Evolutionary conservation across 1,140 invertebrate species (phyloP), one percentile per base, ranked within the genome.

Genomic region (Microplitis mediator): DNA sequence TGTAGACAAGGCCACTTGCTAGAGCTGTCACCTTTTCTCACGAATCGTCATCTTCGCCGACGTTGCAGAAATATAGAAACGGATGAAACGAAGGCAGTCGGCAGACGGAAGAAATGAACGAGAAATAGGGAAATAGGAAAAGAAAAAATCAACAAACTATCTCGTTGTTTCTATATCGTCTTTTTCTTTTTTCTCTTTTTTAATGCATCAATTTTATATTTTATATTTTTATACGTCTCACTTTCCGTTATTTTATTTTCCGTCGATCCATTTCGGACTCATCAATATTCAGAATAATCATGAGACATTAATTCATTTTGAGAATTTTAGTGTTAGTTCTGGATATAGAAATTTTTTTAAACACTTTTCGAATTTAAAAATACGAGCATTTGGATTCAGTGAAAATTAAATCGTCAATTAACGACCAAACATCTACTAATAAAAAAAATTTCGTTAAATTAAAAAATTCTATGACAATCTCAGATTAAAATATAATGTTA

Each of bases 71-170:
- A 51, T 50, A 45, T 23, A 62, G 14, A 13, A 50, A 63, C 4
- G 14, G 34, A 35, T 8, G 50, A 67, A 69, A 63, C 51, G 14
- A 60, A 50, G 58, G 16, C 23, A 45, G 39, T 35, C 68, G 68
- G 60, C 52, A 71, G 60, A 16, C 35, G 52, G 65, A 52, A 58
- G 45, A 63, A 63, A 71, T 35, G 35, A 72, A 60, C n/a, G 11
- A 60, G 14, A 39, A 66, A 45, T 45, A 61, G 23, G 23, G 23
- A 23, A 23, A 23, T 23, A 23, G 23, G 23, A 14, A n/a, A 56
- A 61, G 61, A 70, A 23, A 45, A 65, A 45, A 56, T 69, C 71
- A 52, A 75, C 36, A 72, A 75, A 75, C 69, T 60, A 51, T 68
- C 50, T 31, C 31, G 34, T 62, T 56, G 9, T 45, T 35, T 52